Evolutionary conservation across 2,888 invertebrate species (phyloP).

Genomic region (Troglohyphantes excavatus): DNA sequence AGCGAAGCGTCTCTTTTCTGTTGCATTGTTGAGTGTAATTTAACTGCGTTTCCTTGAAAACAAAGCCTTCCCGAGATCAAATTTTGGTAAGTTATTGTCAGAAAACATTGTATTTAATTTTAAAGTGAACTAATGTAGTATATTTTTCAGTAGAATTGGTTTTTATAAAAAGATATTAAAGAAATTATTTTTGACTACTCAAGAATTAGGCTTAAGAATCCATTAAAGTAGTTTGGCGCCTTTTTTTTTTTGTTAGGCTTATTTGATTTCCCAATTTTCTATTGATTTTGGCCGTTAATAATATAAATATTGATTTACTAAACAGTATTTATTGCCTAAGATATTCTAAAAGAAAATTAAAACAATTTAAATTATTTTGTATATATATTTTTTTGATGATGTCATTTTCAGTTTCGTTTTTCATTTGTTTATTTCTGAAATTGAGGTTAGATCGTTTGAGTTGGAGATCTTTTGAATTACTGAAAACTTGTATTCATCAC

Average conservation of each 20-base stretch:
- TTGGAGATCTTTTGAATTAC: too few species aligned
- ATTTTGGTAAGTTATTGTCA: not conserved
- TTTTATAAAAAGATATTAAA: not conserved
- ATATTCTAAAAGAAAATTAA: too few species aligned
- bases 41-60: not conserved
- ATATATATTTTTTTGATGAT: not conserved
- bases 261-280: not conserved
- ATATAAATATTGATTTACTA: too few species aligned
- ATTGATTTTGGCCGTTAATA: too few species aligned
- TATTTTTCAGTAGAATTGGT: not conserved
- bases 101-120: not conserved
- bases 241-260: constrained; percentile 62
- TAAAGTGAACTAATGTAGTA: not conserved
- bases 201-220: constrained; percentile 40
- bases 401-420: not conserved
- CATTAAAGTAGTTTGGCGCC: constrained; percentile 25
- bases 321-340: too few species aligned
- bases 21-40: not conserved
- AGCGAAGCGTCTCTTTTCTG: constrained; percentile 36
- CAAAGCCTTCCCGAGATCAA: not conserved
- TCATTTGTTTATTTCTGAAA: not conserved
- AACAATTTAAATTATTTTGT: too few species aligned
- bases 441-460: not conserved
- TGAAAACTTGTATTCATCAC: too few species aligned
- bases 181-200: not conserved